These are phyloP conservation scores for Centrocercus urophasianus DNA, from an alignment of 2,113 vertebrate genomes.

Conservation along the genomic window DNA sequence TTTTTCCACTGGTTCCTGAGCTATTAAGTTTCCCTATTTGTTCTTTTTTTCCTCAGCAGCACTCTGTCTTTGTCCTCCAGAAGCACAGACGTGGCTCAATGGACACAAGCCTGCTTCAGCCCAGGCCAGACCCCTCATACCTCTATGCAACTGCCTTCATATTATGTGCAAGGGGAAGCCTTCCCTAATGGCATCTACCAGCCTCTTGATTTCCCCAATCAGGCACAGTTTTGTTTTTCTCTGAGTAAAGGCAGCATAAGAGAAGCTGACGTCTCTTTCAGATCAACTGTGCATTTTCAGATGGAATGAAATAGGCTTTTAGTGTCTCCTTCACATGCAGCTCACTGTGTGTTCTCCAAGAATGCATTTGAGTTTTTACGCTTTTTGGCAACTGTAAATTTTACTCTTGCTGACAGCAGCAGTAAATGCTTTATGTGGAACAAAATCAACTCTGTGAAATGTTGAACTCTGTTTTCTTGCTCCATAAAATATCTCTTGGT, in stretches of 20 bases:
- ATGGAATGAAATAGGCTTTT: conserved; percentile 56
- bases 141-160: neutral
- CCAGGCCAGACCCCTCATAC: neutral
- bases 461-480: conserved; percentile 68
- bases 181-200: neutral
- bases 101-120: neutral
- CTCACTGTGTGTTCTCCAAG: conserved; percentile 49
- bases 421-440: conserved; percentile 71
- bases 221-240: conserved; percentile 25
- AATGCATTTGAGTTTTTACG: conserved; percentile 56
- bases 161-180: neutral
- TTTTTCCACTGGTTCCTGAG: neutral
- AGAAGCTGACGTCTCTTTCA: conserved; percentile 45
- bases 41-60: neutral
- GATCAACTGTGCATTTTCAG: conserved; percentile 53
- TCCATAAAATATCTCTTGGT: conserved; percentile 56
- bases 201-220: conserved; percentile 35
- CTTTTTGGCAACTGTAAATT: conserved; percentile 71
- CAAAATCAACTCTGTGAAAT: conserved; percentile 65
- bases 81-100: neutral
- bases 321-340: conserved; percentile 58
- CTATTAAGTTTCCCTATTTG: neutral
- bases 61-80: neutral
- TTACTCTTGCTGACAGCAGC: conserved; percentile 70
- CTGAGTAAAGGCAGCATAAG: conserved; percentile 51